phyloP scores from a whole-genome alignment of 2,113 vertebrate genomes.

The Pelecanoides urinatrix region DNA sequence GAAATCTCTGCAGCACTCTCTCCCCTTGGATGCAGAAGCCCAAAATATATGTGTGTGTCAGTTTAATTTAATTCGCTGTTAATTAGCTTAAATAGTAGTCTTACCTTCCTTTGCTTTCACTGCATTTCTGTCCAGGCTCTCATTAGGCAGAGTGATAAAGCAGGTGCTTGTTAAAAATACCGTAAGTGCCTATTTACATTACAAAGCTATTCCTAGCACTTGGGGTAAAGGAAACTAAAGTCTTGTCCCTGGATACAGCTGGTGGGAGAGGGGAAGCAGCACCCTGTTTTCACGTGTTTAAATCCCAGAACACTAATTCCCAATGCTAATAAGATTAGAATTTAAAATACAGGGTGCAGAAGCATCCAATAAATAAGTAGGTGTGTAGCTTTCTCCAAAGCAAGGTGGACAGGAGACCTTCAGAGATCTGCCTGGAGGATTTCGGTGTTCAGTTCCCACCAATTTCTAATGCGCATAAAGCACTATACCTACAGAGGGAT shows the following conservation, averaged over 20 bases:
- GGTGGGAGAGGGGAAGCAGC: background rate
- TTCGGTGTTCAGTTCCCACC: background rate
- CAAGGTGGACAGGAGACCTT: background rate
- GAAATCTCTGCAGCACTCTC: background rate
- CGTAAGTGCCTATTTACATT: constrained; percentile 28
- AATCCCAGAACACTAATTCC: background rate
- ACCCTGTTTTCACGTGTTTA: background rate
- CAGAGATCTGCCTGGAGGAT: background rate
- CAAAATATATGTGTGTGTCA: constrained; percentile 46
- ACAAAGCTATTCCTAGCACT: constrained; percentile 14
- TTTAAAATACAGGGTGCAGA: background rate
- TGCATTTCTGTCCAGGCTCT: constrained; percentile 30
- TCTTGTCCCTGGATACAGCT: background rate
- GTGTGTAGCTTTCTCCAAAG: background rate
- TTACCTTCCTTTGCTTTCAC: constrained; percentile 41
- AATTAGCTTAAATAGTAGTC: constrained; percentile 62
- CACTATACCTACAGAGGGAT: background rate
- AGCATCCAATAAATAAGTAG: background rate
- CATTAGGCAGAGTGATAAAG: constrained; percentile 33
- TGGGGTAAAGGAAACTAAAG: background rate
- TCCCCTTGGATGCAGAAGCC: background rate
- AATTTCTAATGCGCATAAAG: background rate
- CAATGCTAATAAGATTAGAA: background rate
- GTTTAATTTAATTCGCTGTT: constrained; percentile 66
- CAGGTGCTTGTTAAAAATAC: constrained; percentile 42